Conservation (phyloP, 2,888 invertebrate species). For the Agrotis puta region DNA sequence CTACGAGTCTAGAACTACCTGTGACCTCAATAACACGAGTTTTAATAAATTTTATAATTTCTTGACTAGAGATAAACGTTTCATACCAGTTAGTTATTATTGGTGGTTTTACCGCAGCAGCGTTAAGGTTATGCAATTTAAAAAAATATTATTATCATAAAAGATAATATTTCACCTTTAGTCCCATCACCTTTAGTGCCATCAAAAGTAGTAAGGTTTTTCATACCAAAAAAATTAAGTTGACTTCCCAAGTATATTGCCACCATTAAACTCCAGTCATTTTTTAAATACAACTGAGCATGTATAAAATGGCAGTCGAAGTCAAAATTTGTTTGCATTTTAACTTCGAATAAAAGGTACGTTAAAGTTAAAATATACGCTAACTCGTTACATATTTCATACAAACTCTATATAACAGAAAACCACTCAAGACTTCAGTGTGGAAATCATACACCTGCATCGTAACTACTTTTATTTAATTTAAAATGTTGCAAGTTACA, state of each 20-base stretch:
- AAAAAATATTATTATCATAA: not conserved
- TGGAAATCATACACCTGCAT: conserved; percentile 40
- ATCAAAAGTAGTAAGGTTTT: not conserved
- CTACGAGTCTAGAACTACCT: conserved; percentile 69
- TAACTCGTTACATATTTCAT: conserved; percentile 1
- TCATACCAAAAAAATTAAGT: not conserved
- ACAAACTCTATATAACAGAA: conserved; percentile 9
- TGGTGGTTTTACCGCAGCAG: not conserved
- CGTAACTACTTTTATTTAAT: conserved; percentile 40
- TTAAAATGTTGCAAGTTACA: conserved; percentile 54
- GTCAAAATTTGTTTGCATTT: too few relatives aligned
- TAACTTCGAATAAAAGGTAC: too few relatives aligned
- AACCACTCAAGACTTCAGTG: conserved; percentile 32
- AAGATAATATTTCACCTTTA: not conserved
- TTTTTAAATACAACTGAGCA: not conserved
- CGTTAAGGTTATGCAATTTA: conserved; percentile 14
- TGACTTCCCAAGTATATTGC: not conserved
- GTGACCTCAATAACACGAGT: conserved; percentile 75
- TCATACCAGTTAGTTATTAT: conserved; percentile 49
- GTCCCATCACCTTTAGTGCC: not conserved
- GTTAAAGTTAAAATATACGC: not conserved
- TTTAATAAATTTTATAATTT: conserved; percentile 66
- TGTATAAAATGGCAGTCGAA: not conserved
- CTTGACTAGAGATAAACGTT: conserved; percentile 50
- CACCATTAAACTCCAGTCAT: not conserved